A percentile compares a stretch with the other conserved stretches of the same genome.
Evolutionary conservation across 1,140 invertebrate species (phyloP).

Genomic region (Hyles euphorbiae): DNA sequence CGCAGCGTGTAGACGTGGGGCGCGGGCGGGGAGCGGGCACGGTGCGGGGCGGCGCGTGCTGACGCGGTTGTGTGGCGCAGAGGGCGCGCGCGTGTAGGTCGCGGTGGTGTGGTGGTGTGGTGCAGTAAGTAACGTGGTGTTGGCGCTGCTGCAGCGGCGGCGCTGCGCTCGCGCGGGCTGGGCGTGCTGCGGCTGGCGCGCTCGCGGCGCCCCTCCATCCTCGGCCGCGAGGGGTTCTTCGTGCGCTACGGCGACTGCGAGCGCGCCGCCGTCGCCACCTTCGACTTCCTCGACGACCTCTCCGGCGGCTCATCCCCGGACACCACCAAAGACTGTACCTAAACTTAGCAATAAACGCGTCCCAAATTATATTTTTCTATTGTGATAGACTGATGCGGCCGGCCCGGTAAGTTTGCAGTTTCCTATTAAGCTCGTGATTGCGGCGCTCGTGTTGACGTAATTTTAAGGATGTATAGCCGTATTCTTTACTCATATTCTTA

Average conservation of each 20-base stretch:
- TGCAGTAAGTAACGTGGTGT: not conserved
- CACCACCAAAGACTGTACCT: slow-evolving; percentile 61
- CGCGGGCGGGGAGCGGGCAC: slow-evolving; percentile 30
- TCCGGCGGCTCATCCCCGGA: slow-evolving; percentile 76
- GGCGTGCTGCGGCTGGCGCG: slow-evolving; percentile 69
- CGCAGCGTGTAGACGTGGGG: slow-evolving; percentile 32
- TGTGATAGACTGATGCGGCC: slow-evolving; percentile 39
- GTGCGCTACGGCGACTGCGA: slow-evolving; percentile 87
- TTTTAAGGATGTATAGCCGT: not conserved
- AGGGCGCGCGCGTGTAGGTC: slow-evolving; percentile 67
- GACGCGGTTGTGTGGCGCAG: slow-evolving; percentile 69
- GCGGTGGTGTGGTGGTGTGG: slow-evolving; percentile 7
- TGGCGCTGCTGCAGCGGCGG: slow-evolving; percentile 70
- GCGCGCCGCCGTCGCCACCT: slow-evolving; percentile 84
- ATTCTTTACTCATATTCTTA: too few relatives aligned
- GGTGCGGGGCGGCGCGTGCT: slow-evolving; percentile 26
- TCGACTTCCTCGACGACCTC: slow-evolving; percentile 86
- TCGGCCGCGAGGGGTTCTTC: slow-evolving; percentile 84
- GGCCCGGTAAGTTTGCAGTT: not conserved
- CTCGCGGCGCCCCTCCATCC: slow-evolving; percentile 79
- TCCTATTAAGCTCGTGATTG: slow-evolving; percentile 2
- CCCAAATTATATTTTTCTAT: slow-evolving; percentile 62
- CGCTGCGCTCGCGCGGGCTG: slow-evolving; percentile 64
- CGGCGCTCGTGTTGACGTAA: slow-evolving; percentile 1
- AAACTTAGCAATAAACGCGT: slow-evolving; percentile 35